phyloP scores from a whole-genome alignment of 2,797 vertebrate genomes.

The Thunnus albacares region DNA sequence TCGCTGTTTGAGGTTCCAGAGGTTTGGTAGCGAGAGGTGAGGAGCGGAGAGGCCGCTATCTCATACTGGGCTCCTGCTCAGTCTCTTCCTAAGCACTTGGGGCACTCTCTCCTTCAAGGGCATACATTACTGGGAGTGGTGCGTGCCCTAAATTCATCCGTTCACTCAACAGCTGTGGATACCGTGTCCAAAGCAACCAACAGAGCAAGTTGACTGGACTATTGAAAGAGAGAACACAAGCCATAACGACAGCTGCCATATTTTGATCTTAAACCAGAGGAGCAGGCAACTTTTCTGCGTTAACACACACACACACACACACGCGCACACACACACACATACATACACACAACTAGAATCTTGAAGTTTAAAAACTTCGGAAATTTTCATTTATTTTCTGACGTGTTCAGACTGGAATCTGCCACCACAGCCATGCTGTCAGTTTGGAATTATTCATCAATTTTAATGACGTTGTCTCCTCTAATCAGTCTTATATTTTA shows the following conservation, averaged over 20 bases:
- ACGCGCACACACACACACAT: background rate
- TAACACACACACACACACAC: conserved; percentile 9
- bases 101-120: conserved; percentile 35
- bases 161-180: conserved; percentile 61
- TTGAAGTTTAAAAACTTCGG: conserved; percentile 27
- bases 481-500: conserved; percentile 59
- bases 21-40: conserved; percentile 81
- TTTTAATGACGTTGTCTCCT: conserved; percentile 61
- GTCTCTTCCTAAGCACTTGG: conserved; percentile 59
- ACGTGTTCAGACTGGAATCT: conserved; percentile 63
- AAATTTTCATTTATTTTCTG: conserved; percentile 34
- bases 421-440: conserved; percentile 52
- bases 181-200: conserved; percentile 55
- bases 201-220: conserved; percentile 58
- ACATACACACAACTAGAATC: conserved; percentile 13
- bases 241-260: conserved; percentile 81
- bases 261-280: conserved; percentile 63
- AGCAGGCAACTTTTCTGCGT: conserved; percentile 64
- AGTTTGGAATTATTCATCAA: conserved; percentile 30
- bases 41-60: conserved; percentile 23
- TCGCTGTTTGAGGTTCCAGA: conserved; percentile 86
- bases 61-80: conserved; percentile 14
- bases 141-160: conserved; percentile 40
- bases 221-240: conserved; percentile 72
- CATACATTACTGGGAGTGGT: conserved; percentile 28